Conservation (phyloP, 2,888 invertebrate genomes). For the Alitta virens region DNA sequence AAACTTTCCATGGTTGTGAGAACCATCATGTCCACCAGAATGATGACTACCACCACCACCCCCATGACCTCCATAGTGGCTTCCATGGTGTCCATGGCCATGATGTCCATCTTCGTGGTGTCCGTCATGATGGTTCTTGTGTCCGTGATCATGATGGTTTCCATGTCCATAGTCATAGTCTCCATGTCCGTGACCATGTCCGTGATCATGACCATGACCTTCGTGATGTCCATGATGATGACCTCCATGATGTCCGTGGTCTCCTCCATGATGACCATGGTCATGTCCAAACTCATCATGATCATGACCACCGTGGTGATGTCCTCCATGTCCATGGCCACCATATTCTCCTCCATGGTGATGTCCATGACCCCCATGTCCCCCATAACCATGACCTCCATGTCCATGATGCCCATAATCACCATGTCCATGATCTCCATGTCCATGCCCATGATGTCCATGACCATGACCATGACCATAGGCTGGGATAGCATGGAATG, state of each 20-base stretch:
- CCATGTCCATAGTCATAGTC: neutral
- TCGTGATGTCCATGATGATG: neutral
- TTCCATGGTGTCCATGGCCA: neutral
- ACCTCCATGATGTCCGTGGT: constrained; percentile 1
- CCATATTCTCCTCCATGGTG: neutral
- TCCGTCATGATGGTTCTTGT: constrained; percentile 1
- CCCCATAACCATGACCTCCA: neutral
- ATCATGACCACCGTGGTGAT: constrained; percentile 1
- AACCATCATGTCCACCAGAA: too few species aligned
- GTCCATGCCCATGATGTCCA: neutral
- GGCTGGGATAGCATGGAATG: too few species aligned
- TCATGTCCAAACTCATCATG: neutral
- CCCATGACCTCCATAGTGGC: constrained; percentile 3
- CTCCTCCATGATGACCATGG: neutral
- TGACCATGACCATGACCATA: neutral
- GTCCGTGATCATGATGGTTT: neutral
- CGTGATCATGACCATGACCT: constrained; percentile 1
- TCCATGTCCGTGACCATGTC: constrained; percentile 7
- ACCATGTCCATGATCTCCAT: constrained; percentile 1
- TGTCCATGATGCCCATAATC: neutral
- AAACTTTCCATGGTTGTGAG: too few species aligned
- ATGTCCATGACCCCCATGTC: neutral
- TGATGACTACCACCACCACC: too few species aligned
- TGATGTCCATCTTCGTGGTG: neutral
- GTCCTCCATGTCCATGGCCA: neutral